Evolutionary conservation across 2,888 invertebrate genomes (phyloP).

Genomic region (Ernsta delagoae): DNA sequence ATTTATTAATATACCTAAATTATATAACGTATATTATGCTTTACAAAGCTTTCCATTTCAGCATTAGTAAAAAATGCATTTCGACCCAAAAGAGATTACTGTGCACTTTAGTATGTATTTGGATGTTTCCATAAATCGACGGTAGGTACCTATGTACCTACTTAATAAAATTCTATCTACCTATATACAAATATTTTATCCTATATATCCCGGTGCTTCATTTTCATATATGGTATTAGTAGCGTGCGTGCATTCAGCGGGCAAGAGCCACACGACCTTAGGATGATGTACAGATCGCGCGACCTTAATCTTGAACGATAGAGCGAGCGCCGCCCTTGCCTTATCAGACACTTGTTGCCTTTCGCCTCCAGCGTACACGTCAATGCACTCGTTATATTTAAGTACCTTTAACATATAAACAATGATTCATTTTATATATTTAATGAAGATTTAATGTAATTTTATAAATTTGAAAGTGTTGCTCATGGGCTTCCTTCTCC

Average conservation of each 20-base stretch:
- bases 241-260: conserved; percentile 15
- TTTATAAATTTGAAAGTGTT: too few relatives aligned
- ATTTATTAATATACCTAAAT: too few relatives aligned
- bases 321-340: conserved; percentile 59
- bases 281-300: conserved; percentile 55
- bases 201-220: background rate
- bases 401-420: conserved; percentile 1
- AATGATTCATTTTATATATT: background rate
- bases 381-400: conserved; percentile 30
- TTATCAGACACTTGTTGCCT: conserved; percentile 69
- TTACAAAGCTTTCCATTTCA: too few relatives aligned
- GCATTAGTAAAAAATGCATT: too few relatives aligned
- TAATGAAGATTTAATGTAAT: too few relatives aligned
- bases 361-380: conserved; percentile 36
- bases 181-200: background rate
- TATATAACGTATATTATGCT: too few relatives aligned
- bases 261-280: conserved; percentile 47
- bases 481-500: too few relatives aligned
- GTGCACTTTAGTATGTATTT: too few relatives aligned
- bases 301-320: conserved; percentile 84
- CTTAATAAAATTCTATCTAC: background rate
- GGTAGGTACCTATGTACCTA: too few relatives aligned
- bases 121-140: too few relatives aligned
- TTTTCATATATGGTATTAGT: background rate
- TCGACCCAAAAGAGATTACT: too few relatives aligned